These are phyloP conservation scores for Eumaeus atala DNA, from an alignment of 1,140 invertebrate species.

Conservation along the genomic window DNA sequence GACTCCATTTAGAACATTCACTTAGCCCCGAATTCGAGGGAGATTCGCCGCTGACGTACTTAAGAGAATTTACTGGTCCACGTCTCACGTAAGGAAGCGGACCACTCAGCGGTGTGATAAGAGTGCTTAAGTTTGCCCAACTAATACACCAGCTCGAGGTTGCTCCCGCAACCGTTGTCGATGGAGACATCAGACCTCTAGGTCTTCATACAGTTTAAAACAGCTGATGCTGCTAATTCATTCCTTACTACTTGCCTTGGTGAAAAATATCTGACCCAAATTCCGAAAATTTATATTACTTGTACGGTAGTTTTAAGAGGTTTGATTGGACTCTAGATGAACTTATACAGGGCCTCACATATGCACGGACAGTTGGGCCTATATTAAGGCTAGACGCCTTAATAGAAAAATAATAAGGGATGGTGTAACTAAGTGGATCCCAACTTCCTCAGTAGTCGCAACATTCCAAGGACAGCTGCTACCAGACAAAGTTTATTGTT, in stretches of 20 bases:
- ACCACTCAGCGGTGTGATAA: neutral
- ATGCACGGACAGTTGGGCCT: neutral
- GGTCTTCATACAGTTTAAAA: neutral
- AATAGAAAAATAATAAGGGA: neutral
- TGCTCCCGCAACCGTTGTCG: neutral
- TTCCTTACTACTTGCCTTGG: neutral
- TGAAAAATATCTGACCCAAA: neutral
- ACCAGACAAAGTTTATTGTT: neutral
- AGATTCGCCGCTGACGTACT: neutral
- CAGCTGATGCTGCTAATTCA: neutral
- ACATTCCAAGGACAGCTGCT: neutral
- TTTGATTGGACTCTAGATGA: neutral
- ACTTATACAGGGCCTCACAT: neutral
- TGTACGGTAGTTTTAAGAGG: neutral
- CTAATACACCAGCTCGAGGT: neutral
- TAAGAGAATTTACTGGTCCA: neutral
- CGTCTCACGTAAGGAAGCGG: no score
- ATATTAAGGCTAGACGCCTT: neutral
- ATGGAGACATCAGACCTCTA: neutral
- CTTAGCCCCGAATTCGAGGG: neutral
- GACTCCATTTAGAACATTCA: no score
- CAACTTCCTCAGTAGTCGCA: neutral
- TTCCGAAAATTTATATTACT: neutral
- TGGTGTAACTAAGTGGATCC: neutral
- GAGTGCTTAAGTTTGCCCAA: neutral